A percentile compares a stretch with the other conserved stretches of the same genome.
These are phyloP conservation scores for Melieria picta DNA, from an alignment of 2,888 invertebrate genomes.

Conservation along the genomic window DNA sequence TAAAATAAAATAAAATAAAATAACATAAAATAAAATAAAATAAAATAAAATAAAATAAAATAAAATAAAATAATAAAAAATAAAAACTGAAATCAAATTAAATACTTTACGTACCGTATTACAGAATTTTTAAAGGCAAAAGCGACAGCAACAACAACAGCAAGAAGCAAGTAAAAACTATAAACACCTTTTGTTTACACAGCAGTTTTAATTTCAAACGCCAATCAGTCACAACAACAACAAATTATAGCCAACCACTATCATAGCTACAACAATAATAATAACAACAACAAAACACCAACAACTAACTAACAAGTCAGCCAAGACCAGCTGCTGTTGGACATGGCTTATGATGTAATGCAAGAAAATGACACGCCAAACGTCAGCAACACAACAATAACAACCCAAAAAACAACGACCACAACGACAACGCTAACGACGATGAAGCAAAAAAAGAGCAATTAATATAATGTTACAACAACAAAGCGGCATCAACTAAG, in stretches of 20 bases:
- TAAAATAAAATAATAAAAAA: too few species aligned
- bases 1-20: too few species aligned
- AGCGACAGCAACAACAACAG: background rate
- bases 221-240: constrained; percentile 5
- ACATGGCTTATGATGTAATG: background rate
- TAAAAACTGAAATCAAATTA: too few species aligned
- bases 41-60: too few species aligned
- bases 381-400: constrained; percentile 4
- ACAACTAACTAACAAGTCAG: background rate
- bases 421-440: too few species aligned
- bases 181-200: constrained; percentile 21
- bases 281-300: background rate
- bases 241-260: background rate
- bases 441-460: too few species aligned
- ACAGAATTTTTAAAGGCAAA: background rate
- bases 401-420: background rate
- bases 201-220: constrained; percentile 11
- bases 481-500: too few species aligned
- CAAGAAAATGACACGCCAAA: background rate
- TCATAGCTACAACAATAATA: background rate
- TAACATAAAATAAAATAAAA: too few species aligned
- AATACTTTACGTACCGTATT: too few species aligned
- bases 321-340: constrained; percentile 5
- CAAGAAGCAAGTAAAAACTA: background rate
- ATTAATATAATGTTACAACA: too few species aligned